Evolutionary conservation across 2,113 vertebrate species (phyloP).

Genomic region (rabbit (Oryctolagus cuniculus)): DNA sequence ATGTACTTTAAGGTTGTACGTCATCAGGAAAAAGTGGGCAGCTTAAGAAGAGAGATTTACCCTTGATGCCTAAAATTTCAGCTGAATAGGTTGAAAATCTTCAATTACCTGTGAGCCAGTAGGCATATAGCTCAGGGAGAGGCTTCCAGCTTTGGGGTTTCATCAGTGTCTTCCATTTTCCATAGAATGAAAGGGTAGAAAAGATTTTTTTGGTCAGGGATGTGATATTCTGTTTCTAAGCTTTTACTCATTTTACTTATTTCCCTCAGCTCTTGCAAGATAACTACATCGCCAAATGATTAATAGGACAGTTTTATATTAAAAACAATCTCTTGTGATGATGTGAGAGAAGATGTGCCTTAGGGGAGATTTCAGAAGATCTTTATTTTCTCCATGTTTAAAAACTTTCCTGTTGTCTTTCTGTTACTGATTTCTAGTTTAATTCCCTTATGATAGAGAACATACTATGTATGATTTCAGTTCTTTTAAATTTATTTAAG

Average conservation of each 20-base stretch:
- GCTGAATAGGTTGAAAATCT: background rate
- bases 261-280: slow-evolving; percentile 5
- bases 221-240: background rate
- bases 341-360: background rate
- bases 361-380: slow-evolving; percentile 20
- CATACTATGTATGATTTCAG: slow-evolving; percentile 2
- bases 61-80: slow-evolving; percentile 39
- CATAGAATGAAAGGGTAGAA: background rate
- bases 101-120: background rate
- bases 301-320: slow-evolving; percentile 25
- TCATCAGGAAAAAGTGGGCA: slow-evolving; percentile 62
- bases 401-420: slow-evolving; percentile 18
- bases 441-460: slow-evolving; percentile 32
- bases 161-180: background rate
- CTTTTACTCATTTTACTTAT: slow-evolving; percentile 32
- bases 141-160: background rate
- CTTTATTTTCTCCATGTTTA: slow-evolving; percentile 9
- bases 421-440: slow-evolving; percentile 43
- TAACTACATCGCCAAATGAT: slow-evolving; percentile 4
- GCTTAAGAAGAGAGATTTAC: slow-evolving; percentile 59
- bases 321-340: background rate
- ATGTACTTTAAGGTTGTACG: background rate
- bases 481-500: background rate
- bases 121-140: slow-evolving; percentile 5
- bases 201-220: background rate